These are phyloP conservation scores for Nettapus auritus DNA, from an alignment of 2,113 vertebrate genomes.

Conservation along the genomic window DNA sequence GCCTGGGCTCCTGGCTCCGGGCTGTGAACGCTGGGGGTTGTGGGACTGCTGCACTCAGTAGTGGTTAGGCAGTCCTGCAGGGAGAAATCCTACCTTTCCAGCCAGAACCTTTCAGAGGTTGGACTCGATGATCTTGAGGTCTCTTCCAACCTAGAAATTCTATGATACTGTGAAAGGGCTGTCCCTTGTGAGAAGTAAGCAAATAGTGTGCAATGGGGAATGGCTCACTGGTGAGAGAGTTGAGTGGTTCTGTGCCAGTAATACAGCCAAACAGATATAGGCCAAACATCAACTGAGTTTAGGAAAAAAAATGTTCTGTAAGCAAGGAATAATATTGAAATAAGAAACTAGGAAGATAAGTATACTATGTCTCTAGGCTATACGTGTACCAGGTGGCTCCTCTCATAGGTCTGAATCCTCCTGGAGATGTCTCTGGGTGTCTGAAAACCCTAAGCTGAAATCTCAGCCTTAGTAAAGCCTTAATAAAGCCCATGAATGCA, in stretches of 20 bases:
- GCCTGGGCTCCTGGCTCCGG: background rate
- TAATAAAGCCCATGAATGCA: background rate
- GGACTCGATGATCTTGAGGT: too few species aligned
- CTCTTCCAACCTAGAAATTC: too few species aligned
- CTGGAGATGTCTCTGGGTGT: background rate
- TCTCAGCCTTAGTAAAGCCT: background rate
- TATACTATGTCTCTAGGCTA: background rate
- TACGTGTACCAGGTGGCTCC: background rate
- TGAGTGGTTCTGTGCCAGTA: rapidly evolving
- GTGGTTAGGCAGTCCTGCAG: background rate
- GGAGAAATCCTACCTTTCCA: background rate
- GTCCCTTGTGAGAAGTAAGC: background rate
- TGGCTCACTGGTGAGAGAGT: background rate
- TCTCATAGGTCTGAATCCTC: background rate
- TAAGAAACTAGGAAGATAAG: too few species aligned
- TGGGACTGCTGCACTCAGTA: background rate
- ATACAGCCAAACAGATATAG: rapidly evolving
- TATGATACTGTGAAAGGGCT: too few species aligned
- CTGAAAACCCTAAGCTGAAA: background rate
- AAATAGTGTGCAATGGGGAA: background rate
- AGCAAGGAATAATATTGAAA: background rate
- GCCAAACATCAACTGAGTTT: background rate
- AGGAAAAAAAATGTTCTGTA: background rate
- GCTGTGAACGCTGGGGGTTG: too few species aligned
- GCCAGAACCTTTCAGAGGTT: background rate